These are phyloP conservation scores for Clarias batrachus DNA, from an alignment of 2,113 vertebrate species.

Conservation along the genomic window DNA sequence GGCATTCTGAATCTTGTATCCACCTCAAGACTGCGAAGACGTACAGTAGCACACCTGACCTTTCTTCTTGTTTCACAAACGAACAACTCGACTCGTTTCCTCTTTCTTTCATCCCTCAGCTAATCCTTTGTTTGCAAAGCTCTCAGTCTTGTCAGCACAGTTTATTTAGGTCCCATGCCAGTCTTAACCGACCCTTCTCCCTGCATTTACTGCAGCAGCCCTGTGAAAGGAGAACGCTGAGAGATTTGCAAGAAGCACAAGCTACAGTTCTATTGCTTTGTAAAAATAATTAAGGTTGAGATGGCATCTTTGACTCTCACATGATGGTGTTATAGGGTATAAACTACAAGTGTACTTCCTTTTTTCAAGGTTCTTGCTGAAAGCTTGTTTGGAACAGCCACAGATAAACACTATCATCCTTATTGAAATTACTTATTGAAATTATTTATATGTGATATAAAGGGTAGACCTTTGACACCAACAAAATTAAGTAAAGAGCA, in stretches of 20 bases:
- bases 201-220: conserved; percentile 53
- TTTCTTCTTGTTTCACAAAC: conserved; percentile 49
- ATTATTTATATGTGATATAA: not conserved
- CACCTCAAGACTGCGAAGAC: not conserved
- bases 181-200: conserved; percentile 57
- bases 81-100: conserved; percentile 57
- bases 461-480: not conserved
- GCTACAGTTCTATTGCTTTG: conserved; percentile 59
- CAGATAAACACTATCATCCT: not conserved
- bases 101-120: conserved; percentile 70
- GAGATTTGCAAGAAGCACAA: conserved; percentile 62
- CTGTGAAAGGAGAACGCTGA: conserved; percentile 65
- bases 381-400: not conserved
- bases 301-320: conserved; percentile 10
- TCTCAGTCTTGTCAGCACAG: conserved; percentile 70
- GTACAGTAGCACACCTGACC: conserved; percentile 51
- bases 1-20: not conserved
- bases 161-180: conserved; percentile 74
- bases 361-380: conserved; percentile 28
- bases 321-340: conserved; percentile 24
- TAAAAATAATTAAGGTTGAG: conserved; percentile 63
- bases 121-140: conserved; percentile 76
- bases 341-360: not conserved
- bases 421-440: not conserved
- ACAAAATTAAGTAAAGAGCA: not conserved